Percentiles rank a stretch among this genome's conserved stretches.
phyloP scores from a whole-genome alignment of 2,113 vertebrate genomes.

The Cnemophilus loriae region DNA sequence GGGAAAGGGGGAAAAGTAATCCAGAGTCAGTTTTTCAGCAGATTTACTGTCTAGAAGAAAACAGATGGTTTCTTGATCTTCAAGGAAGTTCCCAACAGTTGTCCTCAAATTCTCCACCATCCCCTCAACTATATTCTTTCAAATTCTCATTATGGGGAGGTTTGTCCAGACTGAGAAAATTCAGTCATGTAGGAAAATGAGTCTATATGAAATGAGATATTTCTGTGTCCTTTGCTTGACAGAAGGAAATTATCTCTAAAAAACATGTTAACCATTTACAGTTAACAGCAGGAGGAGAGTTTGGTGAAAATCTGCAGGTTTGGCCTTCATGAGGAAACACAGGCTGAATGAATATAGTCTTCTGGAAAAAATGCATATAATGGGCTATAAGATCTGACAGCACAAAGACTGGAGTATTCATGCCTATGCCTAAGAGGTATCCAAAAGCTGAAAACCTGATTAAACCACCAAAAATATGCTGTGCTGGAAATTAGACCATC shows the following conservation, averaged over 20 bases:
- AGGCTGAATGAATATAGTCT: not conserved
- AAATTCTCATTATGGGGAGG: not conserved
- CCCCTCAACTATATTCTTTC: not conserved
- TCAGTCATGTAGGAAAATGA: not conserved
- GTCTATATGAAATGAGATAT: not conserved
- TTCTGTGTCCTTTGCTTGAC: not conserved
- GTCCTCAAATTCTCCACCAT: not conserved
- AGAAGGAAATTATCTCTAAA: not conserved
- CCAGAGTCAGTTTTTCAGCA: not conserved
- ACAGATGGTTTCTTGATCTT: not conserved
- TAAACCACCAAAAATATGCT: conserved; percentile 28
- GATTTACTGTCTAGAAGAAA: not conserved
- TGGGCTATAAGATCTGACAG: conserved; percentile 3
- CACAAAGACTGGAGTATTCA: conserved; percentile 13
- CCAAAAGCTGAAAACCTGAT: conserved; percentile 45
- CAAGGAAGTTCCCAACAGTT: not conserved
- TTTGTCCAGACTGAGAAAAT: not conserved
- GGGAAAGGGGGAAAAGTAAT: not conserved
- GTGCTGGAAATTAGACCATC: conserved; percentile 15
- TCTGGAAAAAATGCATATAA: not conserved
- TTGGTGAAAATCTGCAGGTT: not conserved
- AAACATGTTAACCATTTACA: not conserved
- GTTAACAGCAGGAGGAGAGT: not conserved
- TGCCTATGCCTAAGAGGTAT: conserved; percentile 7
- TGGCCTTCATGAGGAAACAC: not conserved